Base-by-base conservation (phyloP, 2,113 vertebrate species). In the Megaceryle torquata region DNA sequence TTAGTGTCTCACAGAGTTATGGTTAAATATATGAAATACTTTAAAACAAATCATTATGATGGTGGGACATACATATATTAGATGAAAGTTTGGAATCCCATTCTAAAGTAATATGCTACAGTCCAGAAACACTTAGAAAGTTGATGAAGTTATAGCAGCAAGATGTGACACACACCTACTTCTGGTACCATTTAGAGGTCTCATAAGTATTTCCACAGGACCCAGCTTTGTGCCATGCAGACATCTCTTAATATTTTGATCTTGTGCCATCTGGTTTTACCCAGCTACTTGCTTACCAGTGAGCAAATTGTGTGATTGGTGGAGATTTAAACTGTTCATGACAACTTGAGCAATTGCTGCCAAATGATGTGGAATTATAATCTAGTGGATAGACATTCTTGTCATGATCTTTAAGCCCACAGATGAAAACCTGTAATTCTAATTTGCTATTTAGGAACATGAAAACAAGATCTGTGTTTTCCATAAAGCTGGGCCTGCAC, bases 261-360 rank as follows among this genome's bases (percentile, higher is more conserved):
- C 26, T 63, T 44, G 48, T 0, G 1, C 63, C 75, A 80, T 93
- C 70, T 95, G 88, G 31, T 91, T 95, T 96, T 82, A 79, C 39
- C 72, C 46, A 89, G 59, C 31, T 78, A 13, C 60, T 90, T 29
- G 3, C 65, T 91, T 93, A 21, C 60, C 77, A 71, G 2, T 13
- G 14, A 85, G 25, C 6, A 89, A 91, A 61, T 77, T 77, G 31
- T 67, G 81, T 76, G 78, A 87, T 78, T 91, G 25, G 44, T 79
- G 41, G n/a, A 89, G 63, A 70, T 86, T 76, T 94, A 69, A 94
- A 97, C 44, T 89, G 56, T 54, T 95, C n/a, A 3, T 77, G 91
- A 86, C 81, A 87, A 74, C 29, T 85, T 69, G 35, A 74, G 78
- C 33, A 63, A 82, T 70, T 87, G 31, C 67, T 96, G 87, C 85